Conservation (phyloP, 2,797 vertebrate genomes). For the Strix occidentalis region DNA sequence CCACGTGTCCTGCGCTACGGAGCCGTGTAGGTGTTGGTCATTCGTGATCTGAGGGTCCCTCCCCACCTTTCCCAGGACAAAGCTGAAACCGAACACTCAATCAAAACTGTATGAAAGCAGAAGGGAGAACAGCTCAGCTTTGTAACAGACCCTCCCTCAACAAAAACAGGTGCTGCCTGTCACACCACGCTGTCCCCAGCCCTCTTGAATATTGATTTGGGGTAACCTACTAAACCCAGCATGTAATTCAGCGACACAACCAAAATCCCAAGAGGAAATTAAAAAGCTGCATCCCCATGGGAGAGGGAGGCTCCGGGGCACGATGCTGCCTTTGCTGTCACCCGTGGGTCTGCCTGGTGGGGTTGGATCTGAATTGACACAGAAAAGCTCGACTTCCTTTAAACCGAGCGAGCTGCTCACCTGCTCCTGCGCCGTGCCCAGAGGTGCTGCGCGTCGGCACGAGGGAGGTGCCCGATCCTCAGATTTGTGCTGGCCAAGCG, state of each 20-base stretch:
- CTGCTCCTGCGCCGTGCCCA: not conserved
- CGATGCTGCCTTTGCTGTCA: not conserved
- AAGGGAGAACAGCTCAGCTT: not conserved
- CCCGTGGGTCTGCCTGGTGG: not conserved
- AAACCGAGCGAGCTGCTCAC: not conserved
- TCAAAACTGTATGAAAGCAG: not conserved
- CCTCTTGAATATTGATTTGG: not conserved
- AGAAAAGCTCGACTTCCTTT: not conserved
- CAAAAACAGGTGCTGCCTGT: not conserved
- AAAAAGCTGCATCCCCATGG: not conserved
- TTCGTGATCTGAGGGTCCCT: not conserved
- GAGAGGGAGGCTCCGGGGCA: not conserved
- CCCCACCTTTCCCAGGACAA: not conserved
- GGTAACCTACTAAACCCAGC: not conserved
- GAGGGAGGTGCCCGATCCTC: not conserved
- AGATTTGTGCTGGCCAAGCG: not conserved
- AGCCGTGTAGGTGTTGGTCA: rapidly evolving
- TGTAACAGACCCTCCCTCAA: not conserved
- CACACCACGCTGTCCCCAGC: not conserved
- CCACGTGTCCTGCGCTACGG: not conserved
- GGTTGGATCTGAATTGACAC: not conserved
- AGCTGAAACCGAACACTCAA: not conserved
- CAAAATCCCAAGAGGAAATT: not conserved
- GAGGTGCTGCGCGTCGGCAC: not conserved
- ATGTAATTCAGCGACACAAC: not conserved